Base-by-base conservation (phyloP, 2,113 vertebrate species). In the Accipiter cooperii region DNA sequence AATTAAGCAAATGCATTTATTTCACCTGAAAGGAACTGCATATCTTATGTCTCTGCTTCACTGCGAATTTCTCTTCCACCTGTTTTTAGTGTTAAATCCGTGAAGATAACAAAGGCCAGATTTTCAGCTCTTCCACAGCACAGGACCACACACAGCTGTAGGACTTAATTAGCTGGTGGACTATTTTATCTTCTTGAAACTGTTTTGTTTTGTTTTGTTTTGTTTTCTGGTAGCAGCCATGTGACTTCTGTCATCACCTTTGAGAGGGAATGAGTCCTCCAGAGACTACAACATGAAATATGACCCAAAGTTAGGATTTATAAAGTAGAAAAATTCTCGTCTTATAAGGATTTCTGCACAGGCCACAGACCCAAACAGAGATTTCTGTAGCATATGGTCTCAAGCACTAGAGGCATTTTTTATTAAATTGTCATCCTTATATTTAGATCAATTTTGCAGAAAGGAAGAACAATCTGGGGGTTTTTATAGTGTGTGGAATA, bases 391-490 rank as follows among this genome's bases (percentile, higher is more conserved):
- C 22, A 61, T 1, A 2, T n/a, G 3, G 2, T n/a, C 40, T 79
- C 24, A 84, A 82, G 25, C 54, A 84, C 5, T 7, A 46, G 3
- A 26, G 18, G 4, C 2, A 42, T 44, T 84, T 93, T 86, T 17
- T 24, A 47, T 34, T 60, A 51, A 78, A 28, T 4, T 52, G 1
- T 49, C 24, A 40, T 76, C 3, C 4, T 73, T 57, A 51, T 12
- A 52, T n/a, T 28, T 12, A 64, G 4, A 60, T 31, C 6, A 79
- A 9, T 80, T 73, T 87, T n/a, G 5, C 3, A 24, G 5, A 63
- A 47, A 76, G 55, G 78, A 36, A 1, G 3, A 42, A 33, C 2
- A 19, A 15, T 28, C 7, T 38, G 1, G 3, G 5, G 5, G 18
- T 16, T 44, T 65, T 70, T 60, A 58, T 5, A 52, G 8, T 20